Evolutionary conservation across 2,797 vertebrate species (phyloP).

Genomic region (Cottoperca gobio): DNA sequence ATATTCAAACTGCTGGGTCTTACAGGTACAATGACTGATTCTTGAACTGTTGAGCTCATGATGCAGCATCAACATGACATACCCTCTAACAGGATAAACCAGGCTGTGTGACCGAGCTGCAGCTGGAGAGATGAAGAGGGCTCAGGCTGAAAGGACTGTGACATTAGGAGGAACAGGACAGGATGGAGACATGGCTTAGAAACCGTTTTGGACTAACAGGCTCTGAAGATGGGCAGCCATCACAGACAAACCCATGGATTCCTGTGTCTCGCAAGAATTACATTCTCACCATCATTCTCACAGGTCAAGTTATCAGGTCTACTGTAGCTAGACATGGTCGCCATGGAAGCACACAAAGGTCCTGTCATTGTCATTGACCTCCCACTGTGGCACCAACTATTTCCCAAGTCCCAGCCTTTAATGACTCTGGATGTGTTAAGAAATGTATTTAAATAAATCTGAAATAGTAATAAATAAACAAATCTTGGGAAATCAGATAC

Average conservation of each 20-base stretch:
- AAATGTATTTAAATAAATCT: background rate
- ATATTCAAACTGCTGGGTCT: background rate
- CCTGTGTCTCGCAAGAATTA: background rate
- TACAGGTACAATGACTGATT: background rate
- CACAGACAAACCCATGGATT: background rate
- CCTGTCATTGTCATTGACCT: background rate
- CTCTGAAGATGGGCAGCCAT: conserved; percentile 5
- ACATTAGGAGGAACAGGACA: conserved; percentile 13
- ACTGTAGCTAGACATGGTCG: background rate
- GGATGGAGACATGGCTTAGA: background rate
- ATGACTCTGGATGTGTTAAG: background rate
- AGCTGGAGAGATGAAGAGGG: background rate
- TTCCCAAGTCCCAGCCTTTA: background rate
- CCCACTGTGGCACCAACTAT: background rate
- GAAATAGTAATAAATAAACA: background rate
- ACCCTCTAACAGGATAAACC: background rate
- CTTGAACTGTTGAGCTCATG: background rate
- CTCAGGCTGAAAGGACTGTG: background rate
- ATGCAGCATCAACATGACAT: background rate
- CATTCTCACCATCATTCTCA: conserved; percentile 5
- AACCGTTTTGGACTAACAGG: background rate
- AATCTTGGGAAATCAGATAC: background rate
- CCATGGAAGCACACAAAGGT: background rate
- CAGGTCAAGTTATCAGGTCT: background rate
- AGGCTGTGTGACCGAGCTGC: background rate